phyloP scores from a whole-genome alignment of 2,888 invertebrate genomes.

The Oxyteleia sp. region DNA sequence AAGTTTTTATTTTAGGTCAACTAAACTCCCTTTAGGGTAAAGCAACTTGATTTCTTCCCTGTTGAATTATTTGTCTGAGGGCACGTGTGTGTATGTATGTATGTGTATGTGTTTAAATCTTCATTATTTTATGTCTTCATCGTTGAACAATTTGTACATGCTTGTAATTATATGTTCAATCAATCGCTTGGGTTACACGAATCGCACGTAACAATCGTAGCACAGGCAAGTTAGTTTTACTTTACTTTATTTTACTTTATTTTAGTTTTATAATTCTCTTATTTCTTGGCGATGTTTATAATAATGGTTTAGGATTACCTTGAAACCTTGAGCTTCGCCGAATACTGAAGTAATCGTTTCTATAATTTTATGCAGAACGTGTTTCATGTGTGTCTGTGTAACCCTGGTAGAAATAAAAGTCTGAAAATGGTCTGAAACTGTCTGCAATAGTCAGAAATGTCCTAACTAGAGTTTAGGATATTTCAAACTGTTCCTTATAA shows the following conservation, averaged over 20 bases:
- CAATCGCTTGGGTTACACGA: constrained; percentile 42
- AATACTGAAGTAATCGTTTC: constrained; percentile 64
- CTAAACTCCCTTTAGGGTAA: too few species aligned
- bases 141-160: constrained; percentile 35
- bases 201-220: constrained; percentile 48
- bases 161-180: constrained; percentile 19
- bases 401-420: too few species aligned
- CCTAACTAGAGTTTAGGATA: too few species aligned
- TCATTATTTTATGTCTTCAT: constrained; percentile 7
- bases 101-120: not conserved
- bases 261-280: constrained; percentile 27
- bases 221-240: constrained; percentile 52
- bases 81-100: constrained; percentile 7
- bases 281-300: constrained; percentile 58
- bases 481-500: too few species aligned
- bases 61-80: too few species aligned
- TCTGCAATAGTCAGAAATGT: too few species aligned
- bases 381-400: constrained; percentile 7
- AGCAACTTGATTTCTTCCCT: too few species aligned
- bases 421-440: too few species aligned
- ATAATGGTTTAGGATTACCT: constrained; percentile 54
- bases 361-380: constrained; percentile 38
- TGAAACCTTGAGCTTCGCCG: constrained; percentile 70
- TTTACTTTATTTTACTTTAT: constrained; percentile 21
- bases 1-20: too few species aligned